phyloP scores from a whole-genome alignment of 2,113 vertebrate species.

The Scatophagus argus region DNA sequence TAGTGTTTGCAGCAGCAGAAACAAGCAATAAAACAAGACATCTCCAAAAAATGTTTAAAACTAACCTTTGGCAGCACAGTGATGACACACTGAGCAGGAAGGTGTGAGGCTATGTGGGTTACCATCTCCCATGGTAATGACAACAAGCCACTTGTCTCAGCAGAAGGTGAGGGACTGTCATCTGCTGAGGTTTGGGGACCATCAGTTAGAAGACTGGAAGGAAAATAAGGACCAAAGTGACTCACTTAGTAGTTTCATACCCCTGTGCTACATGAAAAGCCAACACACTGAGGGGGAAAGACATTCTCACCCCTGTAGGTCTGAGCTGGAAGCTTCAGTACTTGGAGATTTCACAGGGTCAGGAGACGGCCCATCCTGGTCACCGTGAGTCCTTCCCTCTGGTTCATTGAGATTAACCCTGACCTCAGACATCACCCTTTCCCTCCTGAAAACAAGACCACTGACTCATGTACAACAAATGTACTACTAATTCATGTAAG shows the following conservation, averaged over 20 bases:
- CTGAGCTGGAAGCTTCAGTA: conserved; percentile 15
- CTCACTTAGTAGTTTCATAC: not conserved
- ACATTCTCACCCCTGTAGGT: conserved; percentile 56
- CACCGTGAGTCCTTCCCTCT: not conserved
- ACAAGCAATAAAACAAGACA: not conserved
- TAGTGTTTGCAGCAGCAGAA: not conserved
- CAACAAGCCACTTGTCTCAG: conserved; percentile 72
- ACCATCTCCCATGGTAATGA: conserved; percentile 85
- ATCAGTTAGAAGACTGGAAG: conserved; percentile 54
- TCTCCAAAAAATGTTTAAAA: not conserved
- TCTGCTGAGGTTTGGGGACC: conserved; percentile 33
- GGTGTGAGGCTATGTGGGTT: conserved; percentile 81
- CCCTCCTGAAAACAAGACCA: not conserved
- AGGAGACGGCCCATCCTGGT: conserved; percentile 13
- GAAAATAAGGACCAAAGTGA: not conserved
- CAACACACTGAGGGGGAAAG: not conserved
- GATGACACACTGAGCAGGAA: conserved; percentile 82
- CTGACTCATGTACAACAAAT: conserved; percentile 6
- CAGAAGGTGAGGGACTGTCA: conserved; percentile 64
- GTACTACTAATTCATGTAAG: too few relatives aligned
- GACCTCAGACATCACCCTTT: conserved; percentile 58
- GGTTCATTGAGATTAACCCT: not conserved
- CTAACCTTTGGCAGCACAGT: conserved; percentile 82
- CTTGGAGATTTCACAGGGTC: not conserved
- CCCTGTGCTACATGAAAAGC: not conserved